Evolutionary conservation across 2,797 vertebrate species (phyloP), one percentile per base, ranked within the genome.

Genomic region (Rhabdomys pumilio): DNA sequence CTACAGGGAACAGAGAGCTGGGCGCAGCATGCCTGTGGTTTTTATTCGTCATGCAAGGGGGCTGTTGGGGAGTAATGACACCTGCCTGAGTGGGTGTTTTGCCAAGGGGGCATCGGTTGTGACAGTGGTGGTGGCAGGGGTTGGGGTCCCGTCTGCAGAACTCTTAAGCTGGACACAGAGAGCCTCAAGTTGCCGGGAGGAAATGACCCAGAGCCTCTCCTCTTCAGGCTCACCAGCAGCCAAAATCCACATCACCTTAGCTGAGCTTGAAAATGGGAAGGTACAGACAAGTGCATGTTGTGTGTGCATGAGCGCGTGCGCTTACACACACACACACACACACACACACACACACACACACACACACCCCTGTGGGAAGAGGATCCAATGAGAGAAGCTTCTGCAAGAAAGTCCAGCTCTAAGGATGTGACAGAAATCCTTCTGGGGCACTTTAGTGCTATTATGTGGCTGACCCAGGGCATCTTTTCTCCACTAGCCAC

Each of bases 181-280:
- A 41, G 47, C 50, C 3, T 44, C 50, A 89, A 55, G 76, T 50
- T 9, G 69, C 94, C 61, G 63, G 93, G 55, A 38, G 73, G 6
- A 67, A 6, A 2, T 94, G 96, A 91, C 72, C 92, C 90, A 0
- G 72, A 94, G 65, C 86, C 92, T 91, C 93, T 92, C 19, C 61
- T 95, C 57, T 4, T 6, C n/a, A 0, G 47, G 57, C 53, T 86
- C 73, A 22, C 55, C 31, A 26, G 22, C 44, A 75, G 96, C 96
- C 97, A 93, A 94, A 94, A 97, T 31, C 86, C 77, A 95, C 85
- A 20, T 19, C 79, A 38, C 92, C 15, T 61, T 92, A 91, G 55
- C 7, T 50, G 96, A 95, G 53, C 29, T 61, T 50, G 89, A 50
- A 97, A 87, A 88, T 92, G 57, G 19, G 63, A 81, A 12, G 34